Evolutionary conservation across 2,797 vertebrate genomes (phyloP).

Genomic region (Chaetodon trifasciatus): DNA sequence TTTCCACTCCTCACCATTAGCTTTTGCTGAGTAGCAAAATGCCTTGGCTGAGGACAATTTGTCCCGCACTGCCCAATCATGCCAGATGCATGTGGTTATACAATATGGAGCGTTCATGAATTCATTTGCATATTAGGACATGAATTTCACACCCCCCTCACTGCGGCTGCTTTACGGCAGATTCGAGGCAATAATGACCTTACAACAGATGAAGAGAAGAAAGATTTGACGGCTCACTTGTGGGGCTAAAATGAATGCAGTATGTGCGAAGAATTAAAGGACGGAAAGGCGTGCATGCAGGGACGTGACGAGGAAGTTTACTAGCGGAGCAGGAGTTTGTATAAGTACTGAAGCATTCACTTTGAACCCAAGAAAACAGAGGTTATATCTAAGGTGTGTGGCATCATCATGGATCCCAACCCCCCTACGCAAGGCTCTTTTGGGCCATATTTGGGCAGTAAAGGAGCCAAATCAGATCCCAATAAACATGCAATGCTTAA

Average conservation of each 20-base stretch:
- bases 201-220: conserved; percentile 67
- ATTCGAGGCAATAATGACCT: conserved; percentile 73
- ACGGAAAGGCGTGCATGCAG: conserved; percentile 1
- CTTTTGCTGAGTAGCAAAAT: conserved; percentile 86
- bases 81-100: conserved; percentile 79
- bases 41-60: conserved; percentile 78
- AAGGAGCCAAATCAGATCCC: conserved; percentile 1
- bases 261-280: conserved; percentile 25
- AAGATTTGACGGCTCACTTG: conserved; percentile 61
- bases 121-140: conserved; percentile 81
- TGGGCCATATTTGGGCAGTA: conserved; percentile 2
- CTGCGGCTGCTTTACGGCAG: conserved; percentile 51
- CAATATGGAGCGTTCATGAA: conserved; percentile 78
- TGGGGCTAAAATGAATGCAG: conserved; percentile 48
- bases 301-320: conserved; percentile 45
- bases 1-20: conserved; percentile 71
- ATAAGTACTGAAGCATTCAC: conserved; percentile 38
- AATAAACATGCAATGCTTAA: conserved; percentile 8
- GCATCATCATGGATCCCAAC: not conserved
- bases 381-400: conserved; percentile 21
- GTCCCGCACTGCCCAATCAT: conserved; percentile 79
- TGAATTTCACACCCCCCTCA: conserved; percentile 63
- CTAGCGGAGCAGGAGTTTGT: conserved; percentile 29
- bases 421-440: conserved; percentile 5
- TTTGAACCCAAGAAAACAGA: conserved; percentile 49